Percentiles rank a stretch among this genome's conserved stretches.
These are phyloP conservation scores for Meloidogyne floridensis DNA, from an alignment of 1,140 invertebrate species.

Conservation along the genomic window DNA sequence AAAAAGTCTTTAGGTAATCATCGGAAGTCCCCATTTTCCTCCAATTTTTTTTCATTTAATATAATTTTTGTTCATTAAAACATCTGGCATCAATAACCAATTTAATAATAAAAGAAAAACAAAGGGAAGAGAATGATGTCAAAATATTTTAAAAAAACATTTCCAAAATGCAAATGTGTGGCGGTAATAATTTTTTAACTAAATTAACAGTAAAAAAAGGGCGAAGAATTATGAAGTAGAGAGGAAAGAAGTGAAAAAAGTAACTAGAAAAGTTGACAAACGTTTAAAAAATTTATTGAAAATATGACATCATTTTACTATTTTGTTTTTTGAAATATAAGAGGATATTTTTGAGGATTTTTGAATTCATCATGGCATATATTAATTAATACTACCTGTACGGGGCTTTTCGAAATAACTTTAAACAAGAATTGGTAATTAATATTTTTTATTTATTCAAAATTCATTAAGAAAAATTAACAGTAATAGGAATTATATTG, in stretches of 20 bases:
- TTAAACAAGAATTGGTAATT: too few species aligned
- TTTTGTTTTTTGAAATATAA: too few species aligned
- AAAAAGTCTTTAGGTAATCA: neutral
- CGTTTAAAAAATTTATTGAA: neutral
- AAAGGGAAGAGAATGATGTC: neutral
- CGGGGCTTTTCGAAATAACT: too few species aligned
- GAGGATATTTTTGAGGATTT: too few species aligned
- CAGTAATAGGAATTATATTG: too few species aligned
- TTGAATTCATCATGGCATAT: too few species aligned
- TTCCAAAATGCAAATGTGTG: neutral
- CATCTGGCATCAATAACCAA: conserved; percentile 8
- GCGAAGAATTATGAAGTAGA: too few species aligned
- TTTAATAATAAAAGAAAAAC: neutral
- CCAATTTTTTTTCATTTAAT: neutral
- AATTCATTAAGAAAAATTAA: too few species aligned
- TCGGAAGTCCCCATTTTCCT: neutral
- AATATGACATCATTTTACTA: neutral
- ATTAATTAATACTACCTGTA: too few species aligned
- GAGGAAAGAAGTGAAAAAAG: too few species aligned
- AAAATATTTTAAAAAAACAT: neutral
- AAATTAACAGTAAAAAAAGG: too few species aligned
- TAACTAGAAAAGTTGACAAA: neutral
- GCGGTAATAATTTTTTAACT: neutral
- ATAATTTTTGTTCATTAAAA: conserved; percentile 6
- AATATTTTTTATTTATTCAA: too few species aligned